Percentiles rank a stretch among this genome's conserved stretches.
Conservation (phyloP, 2,113 vertebrate genomes). For the Spilogale gracilis region DNA sequence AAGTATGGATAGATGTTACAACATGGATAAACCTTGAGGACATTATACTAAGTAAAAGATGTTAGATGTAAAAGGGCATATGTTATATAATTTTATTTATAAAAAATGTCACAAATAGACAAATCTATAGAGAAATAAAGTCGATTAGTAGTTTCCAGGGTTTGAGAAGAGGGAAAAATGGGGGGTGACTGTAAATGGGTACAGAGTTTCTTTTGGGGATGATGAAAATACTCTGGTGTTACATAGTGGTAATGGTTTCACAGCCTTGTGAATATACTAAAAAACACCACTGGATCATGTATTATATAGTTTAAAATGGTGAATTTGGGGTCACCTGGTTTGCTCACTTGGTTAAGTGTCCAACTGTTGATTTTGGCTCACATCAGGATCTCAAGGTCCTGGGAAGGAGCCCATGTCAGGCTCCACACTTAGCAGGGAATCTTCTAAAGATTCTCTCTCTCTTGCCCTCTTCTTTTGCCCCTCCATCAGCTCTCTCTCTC, state of each 20-base stretch:
- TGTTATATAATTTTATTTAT: background rate
- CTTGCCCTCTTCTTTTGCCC: background rate
- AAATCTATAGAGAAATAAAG: background rate
- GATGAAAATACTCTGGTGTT: slow-evolving; percentile 5
- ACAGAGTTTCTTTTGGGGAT: background rate
- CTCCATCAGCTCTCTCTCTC: background rate
- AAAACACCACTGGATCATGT: background rate
- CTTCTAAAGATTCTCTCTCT: background rate
- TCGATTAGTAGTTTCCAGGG: background rate
- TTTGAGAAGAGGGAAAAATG: too few species aligned
- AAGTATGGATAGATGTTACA: background rate
- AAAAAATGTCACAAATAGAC: background rate
- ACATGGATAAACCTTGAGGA: background rate
- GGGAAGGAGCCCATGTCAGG: background rate
- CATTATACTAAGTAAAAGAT: background rate
- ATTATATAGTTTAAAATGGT: background rate
- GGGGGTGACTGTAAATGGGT: background rate
- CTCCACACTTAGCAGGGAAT: background rate
- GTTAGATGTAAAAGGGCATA: background rate
- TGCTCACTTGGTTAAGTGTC: background rate
- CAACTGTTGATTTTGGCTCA: background rate
- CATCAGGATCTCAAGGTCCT: background rate
- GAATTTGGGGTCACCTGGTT: background rate
- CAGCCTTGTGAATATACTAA: background rate
- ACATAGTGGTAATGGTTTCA: background rate